Evolutionary conservation across 1,140 invertebrate species (phyloP).

Genomic region (Bombus superbus): DNA sequence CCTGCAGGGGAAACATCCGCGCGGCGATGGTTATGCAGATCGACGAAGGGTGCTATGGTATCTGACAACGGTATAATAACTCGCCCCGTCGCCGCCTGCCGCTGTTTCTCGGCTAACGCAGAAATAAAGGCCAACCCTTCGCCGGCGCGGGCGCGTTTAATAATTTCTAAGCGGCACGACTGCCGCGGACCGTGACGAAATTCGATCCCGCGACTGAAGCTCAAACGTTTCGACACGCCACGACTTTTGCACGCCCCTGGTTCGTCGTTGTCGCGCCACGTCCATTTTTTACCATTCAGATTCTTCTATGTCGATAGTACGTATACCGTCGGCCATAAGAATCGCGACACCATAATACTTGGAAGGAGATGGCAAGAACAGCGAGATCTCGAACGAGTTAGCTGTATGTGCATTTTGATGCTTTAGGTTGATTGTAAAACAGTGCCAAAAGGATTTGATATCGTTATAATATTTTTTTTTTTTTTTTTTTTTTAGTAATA

Average conservation of each 20-base stretch:
- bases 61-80: constrained; percentile 75
- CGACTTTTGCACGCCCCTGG: constrained; percentile 31
- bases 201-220: background rate
- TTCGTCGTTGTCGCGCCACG: background rate
- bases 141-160: constrained; percentile 16
- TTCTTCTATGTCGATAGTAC: background rate
- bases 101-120: constrained; percentile 47
- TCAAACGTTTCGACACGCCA: constrained; percentile 14
- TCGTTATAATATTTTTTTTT: too few species aligned
- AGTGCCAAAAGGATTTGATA: fast-evolving
- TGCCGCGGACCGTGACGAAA: constrained; percentile 20
- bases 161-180: constrained; percentile 24
- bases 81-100: constrained; percentile 39
- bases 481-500: fast-evolving
- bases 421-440: too few species aligned
- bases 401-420: too few species aligned
- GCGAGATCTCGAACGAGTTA: too few species aligned
- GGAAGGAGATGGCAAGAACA: too few species aligned
- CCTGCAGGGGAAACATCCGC: constrained; percentile 41
- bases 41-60: constrained; percentile 68
- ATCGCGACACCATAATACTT: too few species aligned
- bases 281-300: background rate
- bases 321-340: background rate
- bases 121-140: constrained; percentile 65
- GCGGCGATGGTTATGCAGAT: constrained; percentile 77